These are phyloP conservation scores for Lithodes maja DNA, from an alignment of 2,888 invertebrate genomes.

Conservation along the genomic window DNA sequence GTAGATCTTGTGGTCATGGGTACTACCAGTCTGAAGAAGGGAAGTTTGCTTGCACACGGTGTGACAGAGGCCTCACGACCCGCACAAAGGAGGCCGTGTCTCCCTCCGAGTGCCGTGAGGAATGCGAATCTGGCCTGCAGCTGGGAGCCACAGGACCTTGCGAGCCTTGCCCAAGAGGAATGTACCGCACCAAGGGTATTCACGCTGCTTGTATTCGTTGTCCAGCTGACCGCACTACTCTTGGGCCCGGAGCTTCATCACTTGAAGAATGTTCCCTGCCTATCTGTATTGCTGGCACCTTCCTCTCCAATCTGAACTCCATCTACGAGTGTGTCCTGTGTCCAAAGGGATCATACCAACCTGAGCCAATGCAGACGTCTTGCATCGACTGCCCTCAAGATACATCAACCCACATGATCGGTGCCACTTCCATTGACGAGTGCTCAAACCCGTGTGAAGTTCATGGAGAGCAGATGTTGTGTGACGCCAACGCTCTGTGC, in stretches of 20 bases:
- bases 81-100: constrained; percentile 92
- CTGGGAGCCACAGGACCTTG: constrained; percentile 88
- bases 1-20: constrained; percentile 94
- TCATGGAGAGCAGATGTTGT: constrained; percentile 83
- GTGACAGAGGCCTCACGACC: constrained; percentile 94
- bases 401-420: constrained; percentile 83
- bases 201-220: constrained; percentile 92
- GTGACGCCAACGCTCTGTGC: constrained; percentile 91
- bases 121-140: constrained; percentile 80
- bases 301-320: constrained; percentile 52
- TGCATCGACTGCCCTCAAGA: constrained; percentile 93
- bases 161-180: constrained; percentile 92
- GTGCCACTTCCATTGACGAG: constrained; percentile 82
- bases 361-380: constrained; percentile 89
- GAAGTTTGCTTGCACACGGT: constrained; percentile 90
- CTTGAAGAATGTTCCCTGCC: constrained; percentile 95
- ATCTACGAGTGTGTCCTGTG: constrained; percentile 83
- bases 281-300: constrained; percentile 83
- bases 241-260: constrained; percentile 83
- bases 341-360: constrained; percentile 92
- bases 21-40: constrained; percentile 94
- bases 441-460: constrained; percentile 95
- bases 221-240: constrained; percentile 92
- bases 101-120: constrained; percentile 86
- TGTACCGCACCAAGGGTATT: constrained; percentile 88